Percentiles rank a stretch among this genome's conserved stretches.
phyloP scores from a whole-genome alignment of 1,140 invertebrate species.

The Lineus longissimus region DNA sequence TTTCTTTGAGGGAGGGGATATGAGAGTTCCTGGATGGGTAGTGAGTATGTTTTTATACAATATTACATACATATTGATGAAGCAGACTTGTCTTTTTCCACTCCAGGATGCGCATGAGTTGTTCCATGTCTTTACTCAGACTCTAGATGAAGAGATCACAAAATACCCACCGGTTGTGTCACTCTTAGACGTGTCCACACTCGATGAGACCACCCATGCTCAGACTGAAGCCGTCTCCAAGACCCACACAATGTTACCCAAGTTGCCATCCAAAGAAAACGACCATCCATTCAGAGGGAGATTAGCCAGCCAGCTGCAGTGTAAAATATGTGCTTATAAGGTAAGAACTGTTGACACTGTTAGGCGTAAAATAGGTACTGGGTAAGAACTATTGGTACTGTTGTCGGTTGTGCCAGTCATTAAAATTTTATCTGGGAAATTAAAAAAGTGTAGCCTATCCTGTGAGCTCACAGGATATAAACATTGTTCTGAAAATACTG shows the following conservation, averaged over 20 bases:
- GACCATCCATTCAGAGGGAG: conserved; percentile 69
- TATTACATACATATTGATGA: background rate
- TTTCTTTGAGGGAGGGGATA: too few relatives aligned
- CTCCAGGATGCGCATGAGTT: conserved; percentile 80
- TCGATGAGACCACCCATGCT: conserved; percentile 33
- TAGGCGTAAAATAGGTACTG: too few relatives aligned
- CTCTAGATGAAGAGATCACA: conserved; percentile 78
- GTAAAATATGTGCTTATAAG: conserved; percentile 74
- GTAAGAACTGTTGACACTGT: conserved; percentile 55
- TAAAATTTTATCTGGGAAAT: too few relatives aligned
- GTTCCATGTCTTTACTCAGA: conserved; percentile 79
- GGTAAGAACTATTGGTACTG: too few relatives aligned
- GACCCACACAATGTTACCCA: conserved; percentile 32
- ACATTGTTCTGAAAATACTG: too few relatives aligned
- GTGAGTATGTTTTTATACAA: background rate
- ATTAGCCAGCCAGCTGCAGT: conserved; percentile 78
- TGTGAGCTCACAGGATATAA: too few relatives aligned
- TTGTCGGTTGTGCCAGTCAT: too few relatives aligned
- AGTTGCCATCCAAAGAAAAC: conserved; percentile 56
- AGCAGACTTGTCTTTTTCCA: conserved; percentile 17
- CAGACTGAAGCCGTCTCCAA: conserved; percentile 29
- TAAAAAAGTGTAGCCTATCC: too few relatives aligned
- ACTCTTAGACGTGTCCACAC: conserved; percentile 41
- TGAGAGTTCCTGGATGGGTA: too few relatives aligned
- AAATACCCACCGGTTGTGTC: conserved; percentile 42